A percentile compares a stretch with the other conserved stretches of the same genome.
These are phyloP conservation scores for Aleiodes leptofemur DNA, from an alignment of 2,888 invertebrate genomes.

Conservation along the genomic window DNA sequence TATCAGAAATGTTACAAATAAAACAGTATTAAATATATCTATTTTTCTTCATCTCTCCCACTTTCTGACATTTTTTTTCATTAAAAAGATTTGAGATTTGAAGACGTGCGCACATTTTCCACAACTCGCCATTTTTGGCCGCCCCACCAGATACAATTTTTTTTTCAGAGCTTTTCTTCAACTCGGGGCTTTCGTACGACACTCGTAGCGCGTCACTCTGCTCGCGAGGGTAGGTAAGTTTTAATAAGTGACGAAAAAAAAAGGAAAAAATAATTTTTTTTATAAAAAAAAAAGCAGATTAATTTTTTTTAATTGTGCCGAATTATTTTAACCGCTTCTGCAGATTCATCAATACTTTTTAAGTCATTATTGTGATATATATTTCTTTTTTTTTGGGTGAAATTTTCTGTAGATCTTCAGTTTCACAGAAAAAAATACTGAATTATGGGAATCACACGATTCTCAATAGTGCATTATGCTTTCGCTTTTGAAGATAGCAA, in stretches of 20 bases:
- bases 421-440: not conserved
- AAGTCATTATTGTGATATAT: not conserved
- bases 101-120: conserved; percentile 51
- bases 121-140: conserved; percentile 74
- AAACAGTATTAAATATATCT: not conserved
- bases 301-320: conserved; percentile 23
- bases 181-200: conserved; percentile 56
- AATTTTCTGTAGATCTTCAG: not conserved
- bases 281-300: not conserved
- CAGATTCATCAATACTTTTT: not conserved
- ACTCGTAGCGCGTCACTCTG: conserved; percentile 74
- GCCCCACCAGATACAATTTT: conserved; percentile 69
- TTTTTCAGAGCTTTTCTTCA: conserved; percentile 54
- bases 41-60: conserved; percentile 19
- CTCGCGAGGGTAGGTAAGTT: conserved; percentile 75
- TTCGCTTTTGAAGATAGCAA: conserved; percentile 65
- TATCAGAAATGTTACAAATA: conserved; percentile 24
- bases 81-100: conserved; percentile 18
- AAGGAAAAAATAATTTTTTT: too few relatives aligned
- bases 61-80: too few relatives aligned
- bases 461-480: conserved; percentile 58
- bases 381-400: not conserved
- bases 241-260: conserved; percentile 13
- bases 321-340: conserved; percentile 37
- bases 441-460: conserved; percentile 28